phyloP scores from a whole-genome alignment of 2,797 vertebrate genomes.

The Pangasius larnaudii region DNA sequence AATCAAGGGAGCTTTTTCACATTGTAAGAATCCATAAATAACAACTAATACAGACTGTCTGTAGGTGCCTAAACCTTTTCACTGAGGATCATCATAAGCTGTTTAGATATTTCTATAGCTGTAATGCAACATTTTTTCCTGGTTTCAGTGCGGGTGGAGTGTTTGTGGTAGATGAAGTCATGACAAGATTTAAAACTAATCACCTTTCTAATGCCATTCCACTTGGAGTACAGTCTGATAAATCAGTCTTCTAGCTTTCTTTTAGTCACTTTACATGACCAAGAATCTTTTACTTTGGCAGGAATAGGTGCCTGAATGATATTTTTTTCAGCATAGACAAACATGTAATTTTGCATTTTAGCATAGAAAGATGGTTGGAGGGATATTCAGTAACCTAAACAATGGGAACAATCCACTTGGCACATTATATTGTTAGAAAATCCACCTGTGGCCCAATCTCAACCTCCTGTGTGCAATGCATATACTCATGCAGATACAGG shows the following conservation, averaged over 20 bases:
- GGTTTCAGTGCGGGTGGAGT: conserved; percentile 15
- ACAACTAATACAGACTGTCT: conserved; percentile 35
- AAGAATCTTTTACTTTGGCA: background rate
- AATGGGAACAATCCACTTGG: background rate
- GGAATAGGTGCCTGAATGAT: background rate
- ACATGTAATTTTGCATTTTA: background rate
- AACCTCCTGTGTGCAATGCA: background rate
- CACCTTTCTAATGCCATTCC: background rate
- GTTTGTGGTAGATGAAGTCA: conserved; percentile 8
- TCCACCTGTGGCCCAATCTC: background rate
- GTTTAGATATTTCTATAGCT: background rate
- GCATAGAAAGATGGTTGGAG: background rate
- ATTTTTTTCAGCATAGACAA: background rate
- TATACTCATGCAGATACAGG: background rate
- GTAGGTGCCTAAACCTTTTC: conserved; percentile 34
- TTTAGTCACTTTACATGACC: background rate
- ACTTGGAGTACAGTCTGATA: background rate
- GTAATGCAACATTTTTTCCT: background rate
- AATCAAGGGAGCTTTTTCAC: conserved; percentile 38
- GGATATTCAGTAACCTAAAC: background rate
- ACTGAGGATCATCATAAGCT: conserved; percentile 39
- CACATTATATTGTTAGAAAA: background rate
- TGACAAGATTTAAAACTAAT: background rate
- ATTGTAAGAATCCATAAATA: conserved; percentile 28
- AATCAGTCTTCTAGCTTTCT: background rate